phyloP scores from a whole-genome alignment of 2,888 invertebrate genomes.

The Cabera pusaria region DNA sequence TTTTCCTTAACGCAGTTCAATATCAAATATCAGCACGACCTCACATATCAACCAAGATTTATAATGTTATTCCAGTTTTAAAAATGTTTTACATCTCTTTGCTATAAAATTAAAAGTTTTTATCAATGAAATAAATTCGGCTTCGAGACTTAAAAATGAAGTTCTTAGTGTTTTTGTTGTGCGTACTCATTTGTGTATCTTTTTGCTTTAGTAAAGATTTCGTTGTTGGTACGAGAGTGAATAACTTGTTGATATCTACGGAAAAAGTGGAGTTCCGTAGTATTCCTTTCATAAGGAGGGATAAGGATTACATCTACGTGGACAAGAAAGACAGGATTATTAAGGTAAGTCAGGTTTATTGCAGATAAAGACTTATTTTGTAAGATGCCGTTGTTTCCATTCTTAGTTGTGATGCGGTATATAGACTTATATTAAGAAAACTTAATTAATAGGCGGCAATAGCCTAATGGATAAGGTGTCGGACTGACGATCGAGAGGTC shows the following conservation, averaged over 20 bases:
- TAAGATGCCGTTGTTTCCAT: too few relatives aligned
- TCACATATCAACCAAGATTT: constrained; percentile 40
- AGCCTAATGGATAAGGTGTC: too few relatives aligned
- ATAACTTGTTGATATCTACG: constrained; percentile 68
- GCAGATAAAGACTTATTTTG: too few relatives aligned
- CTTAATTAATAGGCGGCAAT: too few relatives aligned
- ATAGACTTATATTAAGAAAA: too few relatives aligned
- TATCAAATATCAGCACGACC: constrained; percentile 30
- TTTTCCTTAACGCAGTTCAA: constrained; percentile 48
- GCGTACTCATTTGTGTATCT: constrained; percentile 50
- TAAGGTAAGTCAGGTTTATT: constrained; percentile 48
- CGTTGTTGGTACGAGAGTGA: constrained; percentile 58
- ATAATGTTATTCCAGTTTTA: too few relatives aligned
- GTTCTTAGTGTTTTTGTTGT: constrained; percentile 42
- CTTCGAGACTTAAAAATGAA: constrained; percentile 50
- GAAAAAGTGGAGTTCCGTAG: constrained; percentile 56
- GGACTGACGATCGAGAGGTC: too few relatives aligned
- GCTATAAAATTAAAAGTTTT: too few relatives aligned
- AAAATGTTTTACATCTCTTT: too few relatives aligned
- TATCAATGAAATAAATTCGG: background rate
- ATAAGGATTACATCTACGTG: constrained; percentile 64
- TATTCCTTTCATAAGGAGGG: constrained; percentile 58
- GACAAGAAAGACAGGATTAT: constrained; percentile 66
- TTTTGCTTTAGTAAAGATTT: constrained; percentile 61
- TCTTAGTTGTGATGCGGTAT: too few relatives aligned